Evolutionary conservation across 2,888 invertebrate species (phyloP).

Genomic region (Mimas tiliae): DNA sequence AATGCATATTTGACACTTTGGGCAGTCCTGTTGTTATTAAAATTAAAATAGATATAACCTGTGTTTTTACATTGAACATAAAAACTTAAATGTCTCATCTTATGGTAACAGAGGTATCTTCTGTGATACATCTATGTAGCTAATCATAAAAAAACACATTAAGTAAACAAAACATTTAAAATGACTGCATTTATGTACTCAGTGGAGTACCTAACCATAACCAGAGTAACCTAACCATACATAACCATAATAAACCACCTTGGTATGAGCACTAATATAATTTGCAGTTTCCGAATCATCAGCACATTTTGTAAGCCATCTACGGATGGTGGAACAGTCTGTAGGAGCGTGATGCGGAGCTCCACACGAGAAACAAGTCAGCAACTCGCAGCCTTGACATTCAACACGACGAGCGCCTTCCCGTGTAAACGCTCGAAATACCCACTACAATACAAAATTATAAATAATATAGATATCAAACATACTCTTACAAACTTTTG

Average conservation of each 20-base stretch:
- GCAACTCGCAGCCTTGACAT: constrained; percentile 94
- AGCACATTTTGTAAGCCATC: constrained; percentile 99
- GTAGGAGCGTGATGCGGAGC: constrained; percentile 99
- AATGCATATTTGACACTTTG: constrained; percentile 99
- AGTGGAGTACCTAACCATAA: too few species aligned
- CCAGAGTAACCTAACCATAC: too few species aligned
- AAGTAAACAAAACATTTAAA: too few species aligned
- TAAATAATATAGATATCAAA: neutral
- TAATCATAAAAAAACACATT: too few species aligned
- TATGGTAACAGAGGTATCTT: too few species aligned
- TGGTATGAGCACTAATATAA: constrained; percentile 99
- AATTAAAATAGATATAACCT: constrained; percentile 31
- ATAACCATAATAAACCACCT: constrained; percentile 71
- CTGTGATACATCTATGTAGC: too few species aligned
- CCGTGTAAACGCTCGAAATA: constrained; percentile 94
- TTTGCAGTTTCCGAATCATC: constrained; percentile 99
- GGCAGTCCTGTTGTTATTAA: constrained; percentile 95
- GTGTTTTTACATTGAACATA: neutral
- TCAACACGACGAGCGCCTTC: constrained; percentile 90
- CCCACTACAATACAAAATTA: constrained; percentile 72
- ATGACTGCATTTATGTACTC: too few species aligned
- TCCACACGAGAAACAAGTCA: constrained; percentile 98
- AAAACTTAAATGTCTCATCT: too few species aligned
- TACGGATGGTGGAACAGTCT: constrained; percentile 96
- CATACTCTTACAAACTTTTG: too few species aligned